Base-by-base conservation (phyloP, 2,797 vertebrate species). In the Cirrhinus mrigala region DNA sequence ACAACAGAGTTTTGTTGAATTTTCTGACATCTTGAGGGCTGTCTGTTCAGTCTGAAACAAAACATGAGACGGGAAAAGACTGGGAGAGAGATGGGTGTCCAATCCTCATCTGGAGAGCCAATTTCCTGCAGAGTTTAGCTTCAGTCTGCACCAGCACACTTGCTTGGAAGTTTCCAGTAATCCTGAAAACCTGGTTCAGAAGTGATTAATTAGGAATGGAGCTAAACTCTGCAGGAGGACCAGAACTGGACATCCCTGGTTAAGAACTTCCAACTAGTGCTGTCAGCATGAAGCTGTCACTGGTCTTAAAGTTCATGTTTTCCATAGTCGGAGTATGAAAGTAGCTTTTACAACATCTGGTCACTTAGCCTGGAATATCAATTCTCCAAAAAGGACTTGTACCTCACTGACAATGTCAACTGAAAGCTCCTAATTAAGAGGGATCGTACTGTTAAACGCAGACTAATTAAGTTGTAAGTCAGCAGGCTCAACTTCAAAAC, bases 1-100 rank as follows among this genome's bases (percentile, higher is more conserved):
- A 75, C 70, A 83, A 75, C 70, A 69, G 48, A 84, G 62, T 29
- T 76, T 46, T 56, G 22, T 24, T 22, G 33, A 68, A 69, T 84
- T 46, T 68, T 77, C n/a, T 69, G 73, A 68, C 2, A 69, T 29
- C 48, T 7, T 8, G 22, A 52, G n/a, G 62, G 69, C 81, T 74
- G 50, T 64, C 20, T 62, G 40, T 70, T 37, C 22, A 64, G 60
- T 74, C 4, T 76, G 52, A 60, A 66, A 58, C 1, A 12, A 58
- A 66, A 62, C 15, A 16, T 54, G 24, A 20, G 6, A n/a, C 16
- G 27, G 54, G 12, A 18, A 68, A 50, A 40, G 64, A 8, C n/a
- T n/a, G 22, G 22, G 8, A 73, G 33, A 40, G n/a, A 68, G 37
- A 87, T 58, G 29, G 74, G 20, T 76, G 20, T 37, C 74, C 50